Base-by-base conservation (phyloP, 2,113 vertebrate species). In the Phrynosoma blainvillii region DNA sequence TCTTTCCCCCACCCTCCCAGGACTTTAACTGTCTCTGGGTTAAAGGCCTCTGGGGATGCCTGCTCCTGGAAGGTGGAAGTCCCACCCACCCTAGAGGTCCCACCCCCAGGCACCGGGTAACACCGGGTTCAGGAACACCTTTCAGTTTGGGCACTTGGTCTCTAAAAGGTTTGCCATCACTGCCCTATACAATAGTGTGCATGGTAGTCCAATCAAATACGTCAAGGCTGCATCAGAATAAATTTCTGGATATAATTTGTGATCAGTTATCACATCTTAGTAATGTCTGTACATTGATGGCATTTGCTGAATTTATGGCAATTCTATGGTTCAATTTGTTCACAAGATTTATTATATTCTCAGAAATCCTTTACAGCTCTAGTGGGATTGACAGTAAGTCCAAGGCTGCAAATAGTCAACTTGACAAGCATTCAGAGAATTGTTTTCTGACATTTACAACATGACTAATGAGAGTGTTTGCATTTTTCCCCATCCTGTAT, bases 401-500 rank as follows among this genome's bases (percentile, higher is more conserved):
- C 59, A 71, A 87, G 13, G 6, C 70, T 56, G 18, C 1, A 80
- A 11, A 68, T 1, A 2, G 3, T 5, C 16, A 32, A 32, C 2
- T 40, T 66, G 73, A 30, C 54, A 88, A 27, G 5, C 0, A 90
- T 70, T 1, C 30, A 59, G 68, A 78, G 20, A 47, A 2, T 0
- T 0, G 13, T 66, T 21, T 5, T 84, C 81, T 82, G 80, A 77
- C 13, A 86, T 79, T 79, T 59, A 73, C 0, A 42, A 1, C 13
- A 32, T 54, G 56, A 18, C 7, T 89, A 80, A 71, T 59, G n/a
- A 11, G 54, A 12, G 47, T 14, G 6, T 65, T 4, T 25, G 1
- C 42, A 20, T 16, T 71, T 21, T 82, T 59, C 18, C 18, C n/a
- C 84, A 8, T 68, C 91, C 91, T 87, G 91, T 86, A 14, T 0